These are phyloP conservation scores for Pedetes capensis DNA, from an alignment of 2,113 vertebrate genomes.

Conservation along the genomic window DNA sequence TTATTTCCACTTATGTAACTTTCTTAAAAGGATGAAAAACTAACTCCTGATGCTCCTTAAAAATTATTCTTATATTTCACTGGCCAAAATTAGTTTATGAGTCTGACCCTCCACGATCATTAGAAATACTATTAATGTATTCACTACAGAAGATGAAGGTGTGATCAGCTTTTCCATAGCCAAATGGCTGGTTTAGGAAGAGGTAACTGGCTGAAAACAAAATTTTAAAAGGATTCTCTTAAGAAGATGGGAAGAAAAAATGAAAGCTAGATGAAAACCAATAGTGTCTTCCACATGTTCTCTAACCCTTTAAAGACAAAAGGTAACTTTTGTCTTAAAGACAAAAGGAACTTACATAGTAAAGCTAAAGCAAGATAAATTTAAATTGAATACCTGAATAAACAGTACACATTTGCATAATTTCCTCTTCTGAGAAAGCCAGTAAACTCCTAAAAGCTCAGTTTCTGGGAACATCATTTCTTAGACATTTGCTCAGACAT, in stretches of 20 bases:
- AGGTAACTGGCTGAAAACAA: neutral
- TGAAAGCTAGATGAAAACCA: neutral
- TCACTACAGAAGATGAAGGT: neutral
- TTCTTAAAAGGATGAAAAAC: neutral
- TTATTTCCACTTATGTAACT: neutral
- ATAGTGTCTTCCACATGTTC: neutral
- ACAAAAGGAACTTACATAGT: neutral
- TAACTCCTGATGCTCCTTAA: neutral
- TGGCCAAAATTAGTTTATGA: neutral
- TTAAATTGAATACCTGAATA: conserved; percentile 59
- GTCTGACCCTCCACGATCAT: neutral
- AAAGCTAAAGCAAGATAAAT: conserved; percentile 26
- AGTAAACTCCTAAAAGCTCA: conserved; percentile 18
- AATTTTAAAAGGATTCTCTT: neutral
- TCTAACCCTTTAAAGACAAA: neutral
- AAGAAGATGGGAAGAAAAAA: neutral
- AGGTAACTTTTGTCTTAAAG: neutral
- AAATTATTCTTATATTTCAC: neutral
- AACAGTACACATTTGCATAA: conserved; percentile 38
- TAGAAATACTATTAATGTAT: neutral
- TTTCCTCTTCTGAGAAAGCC: conserved; percentile 55
- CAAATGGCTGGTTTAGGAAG: neutral
- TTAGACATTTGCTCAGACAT: conserved; percentile 29
- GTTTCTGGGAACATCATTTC: conserved; percentile 65
- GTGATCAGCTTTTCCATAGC: neutral